Evolutionary conservation across 2,888 invertebrate genomes (phyloP), one percentile per base, ranked within the genome.

Genomic region (Ectemnius cavifrons): DNA sequence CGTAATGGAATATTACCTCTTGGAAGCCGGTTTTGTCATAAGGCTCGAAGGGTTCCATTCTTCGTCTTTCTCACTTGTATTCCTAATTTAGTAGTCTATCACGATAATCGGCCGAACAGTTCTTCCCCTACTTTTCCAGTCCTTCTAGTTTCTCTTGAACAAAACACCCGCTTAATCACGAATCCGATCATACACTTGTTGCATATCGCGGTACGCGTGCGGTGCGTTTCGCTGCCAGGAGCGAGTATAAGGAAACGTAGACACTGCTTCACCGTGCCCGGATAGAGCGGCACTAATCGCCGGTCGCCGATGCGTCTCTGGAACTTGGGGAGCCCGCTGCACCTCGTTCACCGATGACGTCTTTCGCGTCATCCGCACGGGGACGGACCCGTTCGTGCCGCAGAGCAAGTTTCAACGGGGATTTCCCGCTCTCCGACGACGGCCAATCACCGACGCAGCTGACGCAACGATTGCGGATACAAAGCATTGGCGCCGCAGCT

Each of bases 341-440:
- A 52, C 14, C 52, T 52, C 16, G 52, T 52, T 52, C 52, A 2
- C 52, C 52, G 52, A 52, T 52, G 52, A 74, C 73, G 77, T 74
- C 71, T 63, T 37, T 66, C 62, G 63, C 59, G 28, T 64, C 60
- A 57, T 49, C 13, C 67, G 37, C 65, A 60, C 28, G 69, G 75
- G 70, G 68, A 79, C 67, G 67, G 61, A 65, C 52, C 52, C 16
- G 37, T 52, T 5, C 65, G 72, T 64, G 67, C 80, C 81, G 78
- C 77, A 68, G 77, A 79, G 83, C 82, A 80, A 80, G 78, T 85
- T 85, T 84, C 81, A 81, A 78, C 83, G 81, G 88, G 88, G 86
- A 87, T 88, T 88, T 88, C 88, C 88, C 89, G 87, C 88, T 85
- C 76, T 79, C 67, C 61, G 65, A 66, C 18, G 16, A 59, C 77